phyloP scores from a whole-genome alignment of 1,140 invertebrate species.

The Asobara japonica region DNA sequence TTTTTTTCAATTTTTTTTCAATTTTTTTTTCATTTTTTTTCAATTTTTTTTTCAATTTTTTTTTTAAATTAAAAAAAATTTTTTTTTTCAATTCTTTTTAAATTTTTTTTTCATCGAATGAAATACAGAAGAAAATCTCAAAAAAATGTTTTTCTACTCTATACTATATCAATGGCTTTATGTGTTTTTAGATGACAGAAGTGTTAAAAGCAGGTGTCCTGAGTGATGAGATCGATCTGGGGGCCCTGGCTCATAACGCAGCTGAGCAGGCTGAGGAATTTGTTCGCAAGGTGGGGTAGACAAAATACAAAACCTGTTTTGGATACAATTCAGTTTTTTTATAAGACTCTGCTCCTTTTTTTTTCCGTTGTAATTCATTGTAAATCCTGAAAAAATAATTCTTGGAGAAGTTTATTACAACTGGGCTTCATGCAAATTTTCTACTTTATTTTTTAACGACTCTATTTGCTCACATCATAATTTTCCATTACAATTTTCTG shows the following conservation, averaged over 20 bases:
- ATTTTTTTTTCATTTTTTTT: not conserved
- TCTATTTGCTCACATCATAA: too few species aligned
- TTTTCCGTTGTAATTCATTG: too few species aligned
- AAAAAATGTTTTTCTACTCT: not conserved
- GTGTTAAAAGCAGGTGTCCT: conserved; percentile 83
- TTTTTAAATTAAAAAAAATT: too few species aligned
- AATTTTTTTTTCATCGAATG: too few species aligned
- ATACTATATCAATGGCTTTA: conserved; percentile 25
- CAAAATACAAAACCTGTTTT: conserved; percentile 8
- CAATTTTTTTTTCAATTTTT: conserved; percentile 22
- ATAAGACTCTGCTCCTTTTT: too few species aligned
- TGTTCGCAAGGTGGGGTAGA: conserved; percentile 77
- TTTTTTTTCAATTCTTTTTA: too few species aligned
- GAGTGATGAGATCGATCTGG: conserved; percentile 84
- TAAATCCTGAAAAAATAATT: too few species aligned
- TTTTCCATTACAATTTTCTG: too few species aligned
- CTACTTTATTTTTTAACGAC: not conserved
- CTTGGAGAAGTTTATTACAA: too few species aligned
- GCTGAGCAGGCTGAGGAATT: conserved; percentile 95
- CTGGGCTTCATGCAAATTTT: not conserved
- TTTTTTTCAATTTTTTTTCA: conserved; percentile 16
- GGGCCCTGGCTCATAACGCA: conserved; percentile 85
- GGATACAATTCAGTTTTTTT: too few species aligned
- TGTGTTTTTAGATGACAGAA: conserved; percentile 76
- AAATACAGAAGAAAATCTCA: too few species aligned